Evolutionary conservation across 2,797 vertebrate species (phyloP).

Genomic region (Hydrocynus forskahlii): DNA sequence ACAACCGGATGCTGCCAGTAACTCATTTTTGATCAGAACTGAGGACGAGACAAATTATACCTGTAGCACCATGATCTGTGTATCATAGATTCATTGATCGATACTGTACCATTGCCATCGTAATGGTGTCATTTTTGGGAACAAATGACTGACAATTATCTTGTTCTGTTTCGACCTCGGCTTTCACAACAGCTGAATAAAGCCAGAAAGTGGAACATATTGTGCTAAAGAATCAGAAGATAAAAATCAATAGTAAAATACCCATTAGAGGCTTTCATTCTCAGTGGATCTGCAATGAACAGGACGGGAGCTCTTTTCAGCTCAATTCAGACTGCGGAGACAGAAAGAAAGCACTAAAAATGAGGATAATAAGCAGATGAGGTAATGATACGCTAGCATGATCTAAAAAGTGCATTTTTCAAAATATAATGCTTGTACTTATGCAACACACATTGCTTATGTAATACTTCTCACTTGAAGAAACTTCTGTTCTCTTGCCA

Average conservation of each 20-base stretch:
- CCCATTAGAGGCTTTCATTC: constrained; percentile 26
- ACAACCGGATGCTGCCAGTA: background rate
- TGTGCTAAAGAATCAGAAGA: constrained; percentile 3
- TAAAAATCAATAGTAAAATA: constrained; percentile 19
- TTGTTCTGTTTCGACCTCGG: background rate
- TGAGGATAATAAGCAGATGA: constrained; percentile 21
- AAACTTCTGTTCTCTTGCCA: background rate
- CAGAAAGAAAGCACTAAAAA: background rate
- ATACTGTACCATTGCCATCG: background rate
- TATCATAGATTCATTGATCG: background rate
- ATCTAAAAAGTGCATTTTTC: constrained; percentile 8
- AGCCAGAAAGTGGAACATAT: constrained; percentile 9
- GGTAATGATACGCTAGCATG: background rate
- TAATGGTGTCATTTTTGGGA: background rate
- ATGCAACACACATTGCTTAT: background rate
- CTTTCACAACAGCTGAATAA: constrained; percentile 24
- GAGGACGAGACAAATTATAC: background rate
- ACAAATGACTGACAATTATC: constrained; percentile 3
- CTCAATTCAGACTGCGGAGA: constrained; percentile 1
- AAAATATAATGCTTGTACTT: constrained; percentile 16
- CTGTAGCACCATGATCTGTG: background rate
- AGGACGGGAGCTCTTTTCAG: background rate
- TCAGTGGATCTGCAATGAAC: background rate
- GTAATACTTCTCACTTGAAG: background rate
- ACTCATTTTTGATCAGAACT: background rate